Evolutionary conservation across 2,797 vertebrate species (phyloP).

Genomic region (Microchirus variegatus): DNA sequence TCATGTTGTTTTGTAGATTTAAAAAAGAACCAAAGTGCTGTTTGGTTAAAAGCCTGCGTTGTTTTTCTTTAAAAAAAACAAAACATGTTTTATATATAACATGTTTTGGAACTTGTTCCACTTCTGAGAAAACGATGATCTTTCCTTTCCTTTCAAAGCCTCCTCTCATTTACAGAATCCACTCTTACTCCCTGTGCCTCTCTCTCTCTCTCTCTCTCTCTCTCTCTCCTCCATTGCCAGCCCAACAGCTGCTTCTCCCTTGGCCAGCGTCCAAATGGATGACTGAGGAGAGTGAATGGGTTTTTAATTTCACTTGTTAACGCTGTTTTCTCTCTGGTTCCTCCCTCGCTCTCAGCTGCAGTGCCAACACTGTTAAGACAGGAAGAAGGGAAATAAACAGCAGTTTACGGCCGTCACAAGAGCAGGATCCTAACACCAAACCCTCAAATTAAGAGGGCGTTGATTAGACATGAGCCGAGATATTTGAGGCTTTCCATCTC

Average conservation of each 20-base stretch:
- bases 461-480: constrained; percentile 35
- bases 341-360: constrained; percentile 23
- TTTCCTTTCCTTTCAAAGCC: constrained; percentile 29
- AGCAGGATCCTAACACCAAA: constrained; percentile 29
- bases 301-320: constrained; percentile 77
- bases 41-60: too few species aligned
- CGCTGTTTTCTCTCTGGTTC: constrained; percentile 33
- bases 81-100: too few species aligned
- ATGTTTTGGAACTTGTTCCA: constrained; percentile 20
- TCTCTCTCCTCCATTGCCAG: constrained; percentile 19
- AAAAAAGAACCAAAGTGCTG: too few species aligned
- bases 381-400: constrained; percentile 29
- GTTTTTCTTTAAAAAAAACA: too few species aligned
- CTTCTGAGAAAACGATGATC: constrained; percentile 6
- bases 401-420: constrained; percentile 28
- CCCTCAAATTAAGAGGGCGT: constrained; percentile 50
- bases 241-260: constrained; percentile 67
- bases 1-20: too few species aligned
- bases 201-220: constrained; percentile 2
- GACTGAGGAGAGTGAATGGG: constrained; percentile 67
- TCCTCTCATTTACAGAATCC: neutral
- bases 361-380: constrained; percentile 30
- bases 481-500: constrained; percentile 28
- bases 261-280: constrained; percentile 65
- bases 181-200: constrained; percentile 2